These are phyloP conservation scores for Okamejei kenojei DNA, from an alignment of 2,797 vertebrate genomes.

Conservation along the genomic window DNA sequence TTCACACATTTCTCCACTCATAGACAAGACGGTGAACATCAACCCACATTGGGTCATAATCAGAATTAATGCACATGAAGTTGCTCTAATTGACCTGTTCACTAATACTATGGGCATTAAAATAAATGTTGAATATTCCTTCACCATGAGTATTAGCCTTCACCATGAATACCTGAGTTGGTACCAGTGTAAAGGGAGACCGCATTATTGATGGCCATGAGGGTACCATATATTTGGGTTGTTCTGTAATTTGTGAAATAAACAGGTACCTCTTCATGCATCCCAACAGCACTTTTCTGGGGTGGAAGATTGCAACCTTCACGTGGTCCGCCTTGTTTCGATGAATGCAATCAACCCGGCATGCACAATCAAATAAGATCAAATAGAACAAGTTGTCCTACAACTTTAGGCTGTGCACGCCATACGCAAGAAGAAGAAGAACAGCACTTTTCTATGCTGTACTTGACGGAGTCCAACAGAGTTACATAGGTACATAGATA, in stretches of 20 bases:
- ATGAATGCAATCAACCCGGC: too few relatives aligned
- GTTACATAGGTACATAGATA: too few relatives aligned
- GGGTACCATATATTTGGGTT: background rate
- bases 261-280: background rate
- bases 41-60: background rate
- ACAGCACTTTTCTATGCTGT: too few relatives aligned
- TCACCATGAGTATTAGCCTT: background rate
- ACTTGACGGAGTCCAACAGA: too few relatives aligned
- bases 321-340: too few relatives aligned
- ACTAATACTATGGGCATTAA: background rate
- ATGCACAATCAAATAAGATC: too few relatives aligned
- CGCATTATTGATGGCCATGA: background rate
- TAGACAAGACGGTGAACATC: background rate
- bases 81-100: background rate
- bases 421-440: too few relatives aligned
- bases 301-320: too few relatives aligned
- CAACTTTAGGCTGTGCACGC: too few relatives aligned
- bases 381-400: too few relatives aligned
- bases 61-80: background rate
- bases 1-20: background rate
- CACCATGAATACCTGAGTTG: background rate
- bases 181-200: background rate
- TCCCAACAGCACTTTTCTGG: background rate
- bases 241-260: background rate
- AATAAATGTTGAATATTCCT: background rate